Evolutionary conservation across 2,888 invertebrate genomes (phyloP), one percentile per base, ranked within the genome.

Genomic region (Acanthosoma haemorrhoidale): DNA sequence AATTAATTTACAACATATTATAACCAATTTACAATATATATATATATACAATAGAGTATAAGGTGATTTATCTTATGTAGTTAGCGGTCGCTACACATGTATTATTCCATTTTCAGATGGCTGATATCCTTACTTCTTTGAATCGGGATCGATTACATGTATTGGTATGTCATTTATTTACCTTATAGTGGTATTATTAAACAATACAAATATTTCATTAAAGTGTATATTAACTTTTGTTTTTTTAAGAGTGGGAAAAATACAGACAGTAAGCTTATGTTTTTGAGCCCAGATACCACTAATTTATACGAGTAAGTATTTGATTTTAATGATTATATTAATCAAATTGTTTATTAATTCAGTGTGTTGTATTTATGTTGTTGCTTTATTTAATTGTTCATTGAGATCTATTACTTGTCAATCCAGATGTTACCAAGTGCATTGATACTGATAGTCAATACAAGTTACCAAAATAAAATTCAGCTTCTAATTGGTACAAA

Each of bases 181-280:
- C n/a, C 8, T n/a, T n/a, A 9, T 36, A 8, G 6, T 36, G 21
- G 21, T 51, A 11, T 51, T 16, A 51, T 15, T 16, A 51, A 51
- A 11, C 4, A 57, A 15, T 15, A 13, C 25, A 4, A 5, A n/a
- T 18, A 57, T 57, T 15, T 57, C n/a, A 16, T 36, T 58, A 21
- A 21, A 6, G 38, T 43, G 43, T 21, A 21, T 21, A 13, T 25
- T 25, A n/a, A 25, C 18, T 60, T 16, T 38, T 25, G 1, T 2
- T 69, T 43, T 43, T 51, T 70, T 34, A 60, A 70, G 64, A 41
- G 21, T 18, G 70, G 70, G 4, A 64, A 29, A 34, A 70, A 70
- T 36, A 38, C 64, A 11, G 70, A 70, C 41, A 64, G 64, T 51
- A 41, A 70, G 11, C 61, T 70, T 41, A 36, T 31, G 36, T 34